Evolutionary conservation across 2,888 invertebrate genomes (phyloP).

Genomic region (Chrysina gloriosa): DNA sequence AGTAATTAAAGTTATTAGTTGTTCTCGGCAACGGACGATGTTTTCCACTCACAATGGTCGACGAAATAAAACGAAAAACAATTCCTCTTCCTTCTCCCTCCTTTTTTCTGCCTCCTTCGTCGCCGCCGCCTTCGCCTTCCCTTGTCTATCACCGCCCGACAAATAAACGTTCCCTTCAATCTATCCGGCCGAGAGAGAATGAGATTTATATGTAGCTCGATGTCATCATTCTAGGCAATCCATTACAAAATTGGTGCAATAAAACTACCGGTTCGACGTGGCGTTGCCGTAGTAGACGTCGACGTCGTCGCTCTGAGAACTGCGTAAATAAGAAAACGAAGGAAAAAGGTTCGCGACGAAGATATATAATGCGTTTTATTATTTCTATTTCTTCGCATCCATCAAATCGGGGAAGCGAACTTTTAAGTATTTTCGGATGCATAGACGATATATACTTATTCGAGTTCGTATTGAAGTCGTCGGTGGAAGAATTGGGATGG

Average conservation of each 20-base stretch:
- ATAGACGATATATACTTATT: background rate
- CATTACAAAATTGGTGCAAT: conserved; percentile 43
- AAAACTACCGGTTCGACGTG: conserved; percentile 35
- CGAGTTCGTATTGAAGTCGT: too few relatives aligned
- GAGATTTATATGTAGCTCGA: conserved; percentile 43
- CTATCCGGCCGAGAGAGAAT: conserved; percentile 32
- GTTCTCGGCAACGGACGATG: background rate
- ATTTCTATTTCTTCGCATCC: conserved; percentile 28
- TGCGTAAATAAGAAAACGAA: conserved; percentile 28
- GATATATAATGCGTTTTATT: conserved; percentile 34
- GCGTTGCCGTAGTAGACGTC: background rate
- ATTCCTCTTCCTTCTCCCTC: conserved; percentile 11
- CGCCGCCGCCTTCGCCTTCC: background rate
- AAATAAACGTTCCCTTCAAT: conserved; percentile 38
- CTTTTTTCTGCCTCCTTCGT: background rate
- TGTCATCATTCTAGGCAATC: conserved; percentile 40
- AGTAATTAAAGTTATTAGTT: conserved; percentile 36
- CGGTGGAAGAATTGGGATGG: background rate
- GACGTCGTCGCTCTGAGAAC: background rate
- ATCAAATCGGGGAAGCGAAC: conserved; percentile 19
- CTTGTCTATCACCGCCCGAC: conserved; percentile 39
- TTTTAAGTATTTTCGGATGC: conserved; percentile 15
- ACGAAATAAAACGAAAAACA: conserved; percentile 23
- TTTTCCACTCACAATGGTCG: conserved; percentile 17
- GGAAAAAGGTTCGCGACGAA: background rate